phyloP scores from a whole-genome alignment of 2,113 vertebrate species.

The Engraulis encrasicolus region DNA sequence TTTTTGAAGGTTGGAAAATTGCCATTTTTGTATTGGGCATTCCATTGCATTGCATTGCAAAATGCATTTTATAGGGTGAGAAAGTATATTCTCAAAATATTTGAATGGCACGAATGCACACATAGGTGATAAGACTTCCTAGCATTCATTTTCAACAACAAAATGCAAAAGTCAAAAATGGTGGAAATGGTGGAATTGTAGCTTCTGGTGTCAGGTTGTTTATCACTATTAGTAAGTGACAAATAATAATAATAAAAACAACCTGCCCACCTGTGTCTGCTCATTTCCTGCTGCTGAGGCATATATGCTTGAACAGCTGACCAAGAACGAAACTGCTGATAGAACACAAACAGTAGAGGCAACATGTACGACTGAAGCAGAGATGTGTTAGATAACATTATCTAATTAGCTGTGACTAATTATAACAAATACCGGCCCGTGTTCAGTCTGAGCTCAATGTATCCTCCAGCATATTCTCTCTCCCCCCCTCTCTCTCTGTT shows the following conservation, averaged over 20 bases:
- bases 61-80: no score
- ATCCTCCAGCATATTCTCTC: conserved; percentile 58
- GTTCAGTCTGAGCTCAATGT: conserved; percentile 60
- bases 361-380: conserved; percentile 58
- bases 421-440: conserved; percentile 69
- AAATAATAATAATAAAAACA: neutral
- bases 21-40: no score
- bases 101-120: no score
- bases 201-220: no score
- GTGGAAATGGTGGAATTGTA: no score
- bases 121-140: no score
- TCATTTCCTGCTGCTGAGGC: neutral
- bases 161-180: no score
- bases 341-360: conserved; percentile 49
- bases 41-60: no score
- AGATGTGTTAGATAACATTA: conserved; percentile 60
- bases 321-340: conserved; percentile 53
- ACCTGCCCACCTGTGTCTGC: neutral
- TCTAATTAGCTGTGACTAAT: conserved; percentile 78
- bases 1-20: no score
- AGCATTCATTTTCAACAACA: no score
- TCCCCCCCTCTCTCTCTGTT: neutral
- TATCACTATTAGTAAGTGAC: neutral
- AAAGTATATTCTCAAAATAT: no score
- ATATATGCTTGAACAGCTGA: conserved; percentile 34